Percentiles rank a stretch among this genome's conserved stretches.
These are phyloP conservation scores for Conopomorpha cramerella DNA, from an alignment of 1,140 invertebrate species.

Conservation along the genomic window DNA sequence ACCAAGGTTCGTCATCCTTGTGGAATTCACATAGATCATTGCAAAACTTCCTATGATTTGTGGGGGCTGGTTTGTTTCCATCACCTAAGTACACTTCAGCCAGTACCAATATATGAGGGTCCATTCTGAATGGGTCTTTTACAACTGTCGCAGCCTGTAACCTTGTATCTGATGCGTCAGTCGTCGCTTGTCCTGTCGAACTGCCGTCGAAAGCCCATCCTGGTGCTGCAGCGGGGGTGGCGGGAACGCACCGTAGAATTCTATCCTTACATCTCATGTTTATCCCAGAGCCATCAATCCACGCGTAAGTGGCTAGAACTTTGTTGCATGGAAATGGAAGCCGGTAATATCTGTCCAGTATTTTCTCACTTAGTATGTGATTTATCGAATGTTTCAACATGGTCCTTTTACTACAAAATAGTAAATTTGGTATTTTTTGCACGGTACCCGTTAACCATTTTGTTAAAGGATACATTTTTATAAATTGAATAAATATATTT, in stretches of 20 bases:
- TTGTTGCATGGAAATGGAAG: slow-evolving; percentile 11
- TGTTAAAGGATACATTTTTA: slow-evolving; percentile 6
- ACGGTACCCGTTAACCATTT: slow-evolving; percentile 10
- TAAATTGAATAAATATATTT: slow-evolving; percentile 11
- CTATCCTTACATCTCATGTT: slow-evolving; percentile 81
- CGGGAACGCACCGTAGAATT: slow-evolving; percentile 73
- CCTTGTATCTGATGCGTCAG: slow-evolving; percentile 84
- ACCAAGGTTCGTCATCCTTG: slow-evolving; percentile 87
- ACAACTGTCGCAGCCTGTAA: slow-evolving; percentile 87
- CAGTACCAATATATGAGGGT: slow-evolving; percentile 88
- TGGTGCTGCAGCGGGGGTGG: slow-evolving; percentile 75
- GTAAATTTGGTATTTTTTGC: slow-evolving; percentile 8
- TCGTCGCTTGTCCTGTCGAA: slow-evolving; percentile 77
- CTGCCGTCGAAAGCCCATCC: slow-evolving; percentile 97
- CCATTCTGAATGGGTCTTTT: slow-evolving; percentile 88
- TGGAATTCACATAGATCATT: slow-evolving; percentile 75
- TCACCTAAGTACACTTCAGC: slow-evolving; percentile 66
- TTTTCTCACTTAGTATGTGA: slow-evolving; percentile 40
- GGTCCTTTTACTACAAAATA: slow-evolving; percentile 16
- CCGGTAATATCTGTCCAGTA: slow-evolving; percentile 30
- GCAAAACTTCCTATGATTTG: slow-evolving; percentile 80
- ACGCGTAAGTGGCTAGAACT: slow-evolving; percentile 81
- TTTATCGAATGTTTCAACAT: slow-evolving; percentile 35
- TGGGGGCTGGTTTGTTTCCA: slow-evolving; percentile 29
- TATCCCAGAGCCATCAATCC: slow-evolving; percentile 92